Base-by-base conservation (phyloP, 2,888 invertebrate species). In the Xanthorhoe spadicearia region DNA sequence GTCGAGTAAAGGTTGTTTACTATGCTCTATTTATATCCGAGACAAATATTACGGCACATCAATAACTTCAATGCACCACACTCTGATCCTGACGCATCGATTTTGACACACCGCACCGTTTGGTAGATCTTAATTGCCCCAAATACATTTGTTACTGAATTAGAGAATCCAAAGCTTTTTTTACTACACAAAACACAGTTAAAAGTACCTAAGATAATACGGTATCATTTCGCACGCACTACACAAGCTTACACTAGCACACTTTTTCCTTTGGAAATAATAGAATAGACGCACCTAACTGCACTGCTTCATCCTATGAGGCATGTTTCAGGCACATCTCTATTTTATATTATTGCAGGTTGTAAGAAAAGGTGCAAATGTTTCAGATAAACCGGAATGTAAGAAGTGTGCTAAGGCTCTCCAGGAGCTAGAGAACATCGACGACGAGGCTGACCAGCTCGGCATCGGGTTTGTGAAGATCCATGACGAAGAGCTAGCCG, bases 391-490 rank as follows among this genome's bases (percentile, higher is more conserved):
- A 87, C 97, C 97, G 63, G 97, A 97, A 88, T 98, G 98, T 94
- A 97, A 97, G 86, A 97, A 97, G 92, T 98, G 98, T 87, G 95
- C 97, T 68, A 98, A 97, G 90, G 98, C 97, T 63, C 94, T 98
- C 71, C 96, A 97, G 90, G 98, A 98, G 90, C 88, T 98, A 88
- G 98, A 98, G 90, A 98, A 98, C 92, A 98, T 98, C 84, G 98
- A 98, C 84, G 98, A 98, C 82, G 98, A 98, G 88, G 98, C 98
- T 43, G 98, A 98, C 90, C 97, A 98, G 87, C 94, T 98, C 73
- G 98, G 97, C 71, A 98, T 98, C 82, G 98, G 98, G 75, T 98
- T 98, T 88, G 98, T 98, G 72, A 98, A 98, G 92, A 98, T 98
- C 83, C 97, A 97, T 82, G 98, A 98, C 85, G 97, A 98, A 89